A percentile compares a stretch with the other conserved stretches of the same genome.
phyloP scores from a whole-genome alignment of 2,888 invertebrate species.

The Dicranocentrus wangi region DNA sequence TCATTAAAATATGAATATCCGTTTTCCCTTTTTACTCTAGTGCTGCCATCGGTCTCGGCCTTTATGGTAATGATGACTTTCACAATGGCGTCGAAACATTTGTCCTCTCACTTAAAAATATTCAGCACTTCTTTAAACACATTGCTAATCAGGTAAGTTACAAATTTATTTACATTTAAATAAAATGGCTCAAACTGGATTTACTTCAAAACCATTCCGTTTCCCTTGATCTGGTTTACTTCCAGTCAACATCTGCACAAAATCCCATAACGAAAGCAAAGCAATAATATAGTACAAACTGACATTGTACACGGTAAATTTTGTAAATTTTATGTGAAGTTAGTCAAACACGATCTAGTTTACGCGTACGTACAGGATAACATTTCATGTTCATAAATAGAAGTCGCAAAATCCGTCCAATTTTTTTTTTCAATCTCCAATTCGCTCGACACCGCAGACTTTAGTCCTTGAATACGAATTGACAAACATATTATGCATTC shows the following conservation, averaged over 20 bases:
- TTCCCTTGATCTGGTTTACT: background rate
- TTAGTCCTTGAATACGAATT: no score
- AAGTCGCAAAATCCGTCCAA: no score
- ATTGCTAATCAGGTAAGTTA: conserved; percentile 85
- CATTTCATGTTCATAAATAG: no score
- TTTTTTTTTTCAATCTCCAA: no score
- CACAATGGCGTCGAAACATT: conserved; percentile 91
- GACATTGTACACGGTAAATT: no score
- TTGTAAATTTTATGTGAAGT: no score
- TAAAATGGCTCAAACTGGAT: no score
- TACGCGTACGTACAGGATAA: no score
- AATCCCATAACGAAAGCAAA: background rate
- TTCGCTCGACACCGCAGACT: no score
- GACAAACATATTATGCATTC: no score
- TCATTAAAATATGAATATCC: background rate
- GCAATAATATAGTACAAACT: background rate
- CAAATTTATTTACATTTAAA: background rate
- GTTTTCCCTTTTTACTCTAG: conserved; percentile 73
- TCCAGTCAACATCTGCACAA: background rate
- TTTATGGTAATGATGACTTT: conserved; percentile 95
- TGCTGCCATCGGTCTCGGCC: conserved; percentile 90
- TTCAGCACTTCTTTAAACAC: conserved; percentile 85
- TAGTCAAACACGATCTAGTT: no score
- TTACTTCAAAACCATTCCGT: no score
- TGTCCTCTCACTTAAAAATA: conserved; percentile 85